Percentiles rank a stretch among this genome's conserved stretches.
Evolutionary conservation across 2,113 vertebrate species (phyloP).

Genomic region (Canis aureus): DNA sequence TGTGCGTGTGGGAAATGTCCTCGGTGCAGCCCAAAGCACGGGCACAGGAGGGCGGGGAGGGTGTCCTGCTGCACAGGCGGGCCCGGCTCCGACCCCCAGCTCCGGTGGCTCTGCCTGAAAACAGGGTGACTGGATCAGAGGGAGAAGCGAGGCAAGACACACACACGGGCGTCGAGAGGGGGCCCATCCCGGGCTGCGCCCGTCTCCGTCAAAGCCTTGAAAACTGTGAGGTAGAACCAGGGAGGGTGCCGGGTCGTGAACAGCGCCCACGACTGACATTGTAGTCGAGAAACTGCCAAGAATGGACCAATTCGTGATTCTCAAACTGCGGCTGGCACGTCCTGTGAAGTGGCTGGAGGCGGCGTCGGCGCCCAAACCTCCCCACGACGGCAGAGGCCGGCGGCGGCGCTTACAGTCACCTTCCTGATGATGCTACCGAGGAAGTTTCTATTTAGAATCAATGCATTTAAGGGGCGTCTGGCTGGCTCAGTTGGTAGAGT

Average conservation of each 20-base stretch:
- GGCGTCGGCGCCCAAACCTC: no score
- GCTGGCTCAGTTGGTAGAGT: neutral
- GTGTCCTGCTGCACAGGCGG: no score
- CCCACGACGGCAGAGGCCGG: no score
- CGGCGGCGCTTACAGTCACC: neutral
- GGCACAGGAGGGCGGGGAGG: no score
- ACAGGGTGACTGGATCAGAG: neutral
- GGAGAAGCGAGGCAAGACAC: neutral
- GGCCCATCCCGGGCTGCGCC: neutral
- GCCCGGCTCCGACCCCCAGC: no score
- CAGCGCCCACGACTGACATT: neutral
- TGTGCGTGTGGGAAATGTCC: neutral
- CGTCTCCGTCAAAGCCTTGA: neutral
- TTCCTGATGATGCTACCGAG: neutral
- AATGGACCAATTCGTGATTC: neutral
- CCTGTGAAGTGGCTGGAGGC: neutral
- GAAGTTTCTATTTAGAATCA: neutral
- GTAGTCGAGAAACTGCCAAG: neutral
- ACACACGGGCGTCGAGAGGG: neutral
- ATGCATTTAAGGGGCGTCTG: neutral
- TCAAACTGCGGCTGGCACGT: neutral
- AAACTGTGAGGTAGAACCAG: neutral
- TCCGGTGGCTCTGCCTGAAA: neutral
- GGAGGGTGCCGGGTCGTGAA: neutral
- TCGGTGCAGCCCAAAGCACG: neutral